phyloP scores from a whole-genome alignment of 2,797 vertebrate species.

The Karalla daura region DNA sequence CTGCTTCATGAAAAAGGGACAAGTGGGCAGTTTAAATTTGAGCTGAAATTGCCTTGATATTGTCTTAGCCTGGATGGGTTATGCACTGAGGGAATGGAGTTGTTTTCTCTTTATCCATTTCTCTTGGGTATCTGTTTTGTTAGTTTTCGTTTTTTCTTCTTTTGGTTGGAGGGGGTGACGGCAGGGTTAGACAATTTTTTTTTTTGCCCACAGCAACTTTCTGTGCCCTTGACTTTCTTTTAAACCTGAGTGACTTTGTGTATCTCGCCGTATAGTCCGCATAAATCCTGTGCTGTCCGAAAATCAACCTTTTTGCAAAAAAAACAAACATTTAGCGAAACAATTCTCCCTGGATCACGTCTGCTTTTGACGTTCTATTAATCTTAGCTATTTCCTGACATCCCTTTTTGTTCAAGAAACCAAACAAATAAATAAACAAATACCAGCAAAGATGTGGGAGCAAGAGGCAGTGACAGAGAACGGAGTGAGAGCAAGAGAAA shows the following conservation, averaged over 20 bases:
- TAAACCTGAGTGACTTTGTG: slow-evolving; percentile 33
- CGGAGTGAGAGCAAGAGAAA: slow-evolving; percentile 15
- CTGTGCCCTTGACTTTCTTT: slow-evolving; percentile 55
- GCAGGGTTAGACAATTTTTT: slow-evolving; percentile 55
- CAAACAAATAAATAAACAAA: not conserved
- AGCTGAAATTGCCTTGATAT: slow-evolving; percentile 83
- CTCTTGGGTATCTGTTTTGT: slow-evolving; percentile 45
- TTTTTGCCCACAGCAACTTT: slow-evolving; percentile 53
- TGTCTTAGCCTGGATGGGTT: slow-evolving; percentile 73
- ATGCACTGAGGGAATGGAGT: slow-evolving; percentile 55
- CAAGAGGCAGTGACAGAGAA: no score
- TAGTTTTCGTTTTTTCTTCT: no score
- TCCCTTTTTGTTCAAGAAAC: not conserved
- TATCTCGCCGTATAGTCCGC: slow-evolving; percentile 15
- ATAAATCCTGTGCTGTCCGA: slow-evolving; percentile 3
- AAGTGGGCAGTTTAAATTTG: slow-evolving; percentile 79
- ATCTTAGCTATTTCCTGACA: not conserved
- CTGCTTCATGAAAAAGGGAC: slow-evolving; percentile 73
- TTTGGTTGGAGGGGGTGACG: not conserved
- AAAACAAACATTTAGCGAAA: not conserved
- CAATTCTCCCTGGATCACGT: not conserved
- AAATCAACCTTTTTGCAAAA: not conserved
- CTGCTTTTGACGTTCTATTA: slow-evolving; percentile 13
- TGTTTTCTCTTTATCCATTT: slow-evolving; percentile 67
- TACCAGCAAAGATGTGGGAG: not conserved